Evolutionary conservation across 2,113 vertebrate genomes (phyloP).

Genomic region (Peromyscus leucopus): DNA sequence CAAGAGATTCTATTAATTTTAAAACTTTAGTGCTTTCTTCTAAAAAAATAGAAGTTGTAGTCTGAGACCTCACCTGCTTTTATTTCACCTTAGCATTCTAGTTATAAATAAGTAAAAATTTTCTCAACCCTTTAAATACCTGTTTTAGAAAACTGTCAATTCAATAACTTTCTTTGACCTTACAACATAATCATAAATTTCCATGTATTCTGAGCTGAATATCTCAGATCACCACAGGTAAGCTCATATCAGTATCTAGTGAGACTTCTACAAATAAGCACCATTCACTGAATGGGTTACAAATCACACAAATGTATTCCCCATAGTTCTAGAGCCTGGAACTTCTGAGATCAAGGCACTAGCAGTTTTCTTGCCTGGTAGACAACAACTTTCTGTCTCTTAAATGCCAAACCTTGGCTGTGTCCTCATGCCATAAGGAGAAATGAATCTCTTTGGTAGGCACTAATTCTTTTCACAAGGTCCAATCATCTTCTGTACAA

Average conservation of each 20-base stretch:
- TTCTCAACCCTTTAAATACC: not conserved
- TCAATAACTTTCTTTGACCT: not conserved
- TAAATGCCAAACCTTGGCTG: not conserved
- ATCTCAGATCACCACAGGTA: not conserved
- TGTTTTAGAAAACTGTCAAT: not conserved
- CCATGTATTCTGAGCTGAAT: not conserved
- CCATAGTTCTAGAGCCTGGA: not conserved
- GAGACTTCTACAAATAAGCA: not conserved
- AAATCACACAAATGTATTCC: not conserved
- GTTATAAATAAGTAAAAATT: not conserved
- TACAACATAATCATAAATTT: not conserved
- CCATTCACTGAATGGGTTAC: accelerated
- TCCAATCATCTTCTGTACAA: not conserved
- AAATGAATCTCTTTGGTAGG: not conserved
- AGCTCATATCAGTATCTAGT: not conserved
- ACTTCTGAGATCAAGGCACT: not conserved
- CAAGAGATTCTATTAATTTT: not conserved
- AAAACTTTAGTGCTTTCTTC: not conserved
- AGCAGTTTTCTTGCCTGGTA: not conserved
- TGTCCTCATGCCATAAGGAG: not conserved
- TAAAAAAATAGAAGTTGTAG: not conserved
- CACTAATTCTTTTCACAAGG: not conserved
- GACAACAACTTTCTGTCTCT: not conserved
- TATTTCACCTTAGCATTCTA: not conserved
- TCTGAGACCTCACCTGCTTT: not conserved